Evolutionary conservation across 2,113 vertebrate species (phyloP), one percentile per base, ranked within the genome.

Genomic region (Ginglymostoma cirratum): DNA sequence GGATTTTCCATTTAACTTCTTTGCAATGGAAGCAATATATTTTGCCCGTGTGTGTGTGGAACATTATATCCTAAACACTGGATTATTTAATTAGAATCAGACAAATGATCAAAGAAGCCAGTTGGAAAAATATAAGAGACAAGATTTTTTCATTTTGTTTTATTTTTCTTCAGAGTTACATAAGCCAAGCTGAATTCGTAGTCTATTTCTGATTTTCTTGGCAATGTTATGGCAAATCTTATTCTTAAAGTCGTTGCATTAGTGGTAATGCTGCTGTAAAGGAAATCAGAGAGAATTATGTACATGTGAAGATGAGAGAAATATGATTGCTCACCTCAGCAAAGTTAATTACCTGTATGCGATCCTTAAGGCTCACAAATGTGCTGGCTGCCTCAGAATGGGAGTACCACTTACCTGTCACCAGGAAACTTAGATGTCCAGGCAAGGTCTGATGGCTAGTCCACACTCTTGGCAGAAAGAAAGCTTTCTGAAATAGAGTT

Each of bases 361-460:
- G 55, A 14, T 90, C 14, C 45, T 52, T 65, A 14, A 27, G 48
- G 3, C 85, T 52, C 27, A 89, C 48, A 3, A 24, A 34, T 48
- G 48, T 30, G 12, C 45, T 55, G 87, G 12, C 27, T 61, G 52
- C 52, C 87, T 90, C 27, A 34, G 6, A 90, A 52, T 5, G 27
- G 14, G 48, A 5, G 52, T 34, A 24, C 14, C 55, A 5, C 3
- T 30, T 61, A 27, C 3, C 30, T 90, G 52, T 30, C 52, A 4
- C 30, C 34, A 61, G 2, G 8, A 12, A 3, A 48, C 96, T 87
- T 19, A 96, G 96, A 96, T 96, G 96, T 97, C 96, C 95, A 96
- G 96, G 95, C 17, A 94, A 15, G 14, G 21, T 3, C 42, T 27
- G 24, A 42, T 83, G 42, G 42, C n/a, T 2, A 7, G 80, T 42